Evolutionary conservation across 2,797 vertebrate species (phyloP).

Genomic region (Pterois miles): DNA sequence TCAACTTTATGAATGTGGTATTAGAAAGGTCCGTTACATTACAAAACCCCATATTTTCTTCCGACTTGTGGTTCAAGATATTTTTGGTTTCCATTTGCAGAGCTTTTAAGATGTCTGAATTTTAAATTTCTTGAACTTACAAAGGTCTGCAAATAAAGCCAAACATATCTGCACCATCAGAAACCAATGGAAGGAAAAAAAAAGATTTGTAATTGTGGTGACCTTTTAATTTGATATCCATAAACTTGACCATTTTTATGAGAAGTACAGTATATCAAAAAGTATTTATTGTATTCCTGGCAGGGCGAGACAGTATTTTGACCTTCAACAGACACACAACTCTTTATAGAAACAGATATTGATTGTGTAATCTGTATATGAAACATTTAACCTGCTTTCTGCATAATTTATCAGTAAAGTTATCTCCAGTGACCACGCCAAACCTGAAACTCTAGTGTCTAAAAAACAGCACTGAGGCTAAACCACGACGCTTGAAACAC

Average conservation of each 20-base stretch:
- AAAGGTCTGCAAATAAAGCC: not conserved
- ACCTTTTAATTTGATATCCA: slow-evolving; percentile 2
- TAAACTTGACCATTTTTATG: not conserved
- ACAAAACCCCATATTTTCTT: not conserved
- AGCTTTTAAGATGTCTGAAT: not conserved
- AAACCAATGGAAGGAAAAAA: not conserved
- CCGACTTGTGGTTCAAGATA: not conserved
- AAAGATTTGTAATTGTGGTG: not conserved
- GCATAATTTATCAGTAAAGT: not conserved
- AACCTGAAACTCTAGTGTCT: not conserved
- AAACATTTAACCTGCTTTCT: not conserved
- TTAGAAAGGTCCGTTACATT: not conserved
- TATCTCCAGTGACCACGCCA: not conserved
- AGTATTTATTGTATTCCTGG: not conserved
- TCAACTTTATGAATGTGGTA: not conserved
- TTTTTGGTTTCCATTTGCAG: not conserved
- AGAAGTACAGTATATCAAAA: not conserved
- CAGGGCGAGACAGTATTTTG: not conserved
- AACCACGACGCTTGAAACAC: not conserved
- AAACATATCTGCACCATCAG: not conserved
- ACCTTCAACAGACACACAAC: not conserved
- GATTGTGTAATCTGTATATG: not conserved
- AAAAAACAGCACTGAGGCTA: not conserved
- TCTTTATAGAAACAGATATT: not conserved
- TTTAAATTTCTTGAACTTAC: not conserved